Conservation (phyloP, 1,140 invertebrate species). For the Archivesica marissinica region DNA sequence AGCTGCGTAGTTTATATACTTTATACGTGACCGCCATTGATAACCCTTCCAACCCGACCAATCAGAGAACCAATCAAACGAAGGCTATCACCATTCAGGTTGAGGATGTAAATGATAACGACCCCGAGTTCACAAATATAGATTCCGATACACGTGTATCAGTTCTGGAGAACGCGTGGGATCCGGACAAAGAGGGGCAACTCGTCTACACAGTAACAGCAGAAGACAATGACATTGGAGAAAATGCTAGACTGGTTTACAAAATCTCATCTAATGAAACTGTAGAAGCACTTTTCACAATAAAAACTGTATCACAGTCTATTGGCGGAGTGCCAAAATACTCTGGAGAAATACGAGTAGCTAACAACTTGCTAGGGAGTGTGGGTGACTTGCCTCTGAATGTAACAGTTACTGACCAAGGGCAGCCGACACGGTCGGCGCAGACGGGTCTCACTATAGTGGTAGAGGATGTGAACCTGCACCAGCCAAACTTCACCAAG, state of each 20-base stretch:
- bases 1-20: conserved; percentile 64
- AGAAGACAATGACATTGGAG: conserved; percentile 67
- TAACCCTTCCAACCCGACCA: conserved; percentile 63
- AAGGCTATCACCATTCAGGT: conserved; percentile 66
- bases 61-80: conserved; percentile 65
- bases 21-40: conserved; percentile 71
- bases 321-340: conserved; percentile 44
- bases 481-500: conserved; percentile 44
- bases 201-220: conserved; percentile 68
- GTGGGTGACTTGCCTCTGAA: conserved; percentile 68
- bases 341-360: conserved; percentile 51
- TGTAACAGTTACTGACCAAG: conserved; percentile 70
- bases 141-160: conserved; percentile 26
- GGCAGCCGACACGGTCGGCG: conserved; percentile 8
- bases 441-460: conserved; percentile 56
- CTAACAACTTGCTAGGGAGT: conserved; percentile 33
- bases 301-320: conserved; percentile 14
- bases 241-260: conserved; percentile 70
- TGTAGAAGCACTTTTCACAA: neutral
- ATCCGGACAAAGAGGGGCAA: conserved; percentile 1
- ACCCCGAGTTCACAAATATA: conserved; percentile 67
- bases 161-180: conserved; percentile 61
- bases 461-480: conserved; percentile 67
- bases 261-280: conserved; percentile 63
- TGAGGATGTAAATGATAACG: conserved; percentile 75